Evolutionary conservation across 1,140 invertebrate genomes (phyloP).

Genomic region (Melanaphis sacchari): DNA sequence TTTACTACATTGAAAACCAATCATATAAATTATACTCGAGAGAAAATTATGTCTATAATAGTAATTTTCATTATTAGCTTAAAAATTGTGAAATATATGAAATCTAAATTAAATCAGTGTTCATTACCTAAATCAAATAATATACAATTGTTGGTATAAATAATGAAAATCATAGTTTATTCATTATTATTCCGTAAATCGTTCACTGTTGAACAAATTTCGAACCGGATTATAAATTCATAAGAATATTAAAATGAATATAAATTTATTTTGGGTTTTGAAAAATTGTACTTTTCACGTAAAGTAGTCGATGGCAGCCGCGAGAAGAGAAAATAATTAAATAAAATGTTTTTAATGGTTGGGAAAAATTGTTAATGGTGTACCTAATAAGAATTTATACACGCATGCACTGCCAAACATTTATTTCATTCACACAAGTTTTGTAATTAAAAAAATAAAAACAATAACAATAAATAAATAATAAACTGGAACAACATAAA

Average conservation of each 20-base stretch:
- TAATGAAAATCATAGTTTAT: neutral
- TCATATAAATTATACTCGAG: no score
- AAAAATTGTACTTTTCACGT: neutral
- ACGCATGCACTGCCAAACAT: neutral
- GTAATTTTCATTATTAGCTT: no score
- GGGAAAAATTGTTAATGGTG: neutral
- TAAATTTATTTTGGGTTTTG: neutral
- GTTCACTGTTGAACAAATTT: neutral
- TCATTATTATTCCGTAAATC: neutral
- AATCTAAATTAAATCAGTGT: no score
- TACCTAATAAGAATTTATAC: neutral
- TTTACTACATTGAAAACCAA: no score
- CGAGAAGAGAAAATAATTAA: neutral
- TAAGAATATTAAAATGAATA: neutral
- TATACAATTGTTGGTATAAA: no score
- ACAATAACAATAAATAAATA: constrained; percentile 40
- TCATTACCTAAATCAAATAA: no score
- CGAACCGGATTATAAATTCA: neutral
- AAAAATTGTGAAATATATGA: no score
- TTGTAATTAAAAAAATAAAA: constrained; percentile 44
- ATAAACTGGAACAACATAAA: constrained; percentile 31
- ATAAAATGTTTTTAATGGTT: neutral
- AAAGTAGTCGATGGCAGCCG: neutral
- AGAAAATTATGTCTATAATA: no score
- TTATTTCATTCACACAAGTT: constrained; percentile 24